Conservation (phyloP, 2,113 vertebrate species). For the Sturnira hondurensis region DNA sequence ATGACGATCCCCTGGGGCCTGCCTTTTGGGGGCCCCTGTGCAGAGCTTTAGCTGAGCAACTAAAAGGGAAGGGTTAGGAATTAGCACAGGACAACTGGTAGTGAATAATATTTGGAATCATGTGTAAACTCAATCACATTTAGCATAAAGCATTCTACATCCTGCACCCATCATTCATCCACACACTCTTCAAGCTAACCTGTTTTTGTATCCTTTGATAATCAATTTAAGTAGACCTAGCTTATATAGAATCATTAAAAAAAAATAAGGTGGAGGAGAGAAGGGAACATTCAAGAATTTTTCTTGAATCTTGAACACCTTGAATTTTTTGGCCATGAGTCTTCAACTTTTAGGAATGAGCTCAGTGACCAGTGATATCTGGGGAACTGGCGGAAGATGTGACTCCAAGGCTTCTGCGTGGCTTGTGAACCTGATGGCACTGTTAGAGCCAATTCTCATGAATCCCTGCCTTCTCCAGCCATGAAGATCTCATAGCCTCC, state of each 20-base stretch:
- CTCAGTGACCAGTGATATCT: not conserved
- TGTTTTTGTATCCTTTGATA: not conserved
- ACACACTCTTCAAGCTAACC: not conserved
- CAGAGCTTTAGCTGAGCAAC: not conserved
- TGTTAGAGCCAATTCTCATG: not conserved
- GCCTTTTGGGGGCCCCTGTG: not conserved
- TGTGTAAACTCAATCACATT: not conserved
- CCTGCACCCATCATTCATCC: not conserved
- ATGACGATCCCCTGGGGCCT: not conserved
- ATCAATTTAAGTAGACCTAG: not conserved
- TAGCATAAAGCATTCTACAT: not conserved
- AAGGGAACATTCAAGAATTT: not conserved
- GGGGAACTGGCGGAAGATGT: not conserved
- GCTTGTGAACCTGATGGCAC: not conserved
- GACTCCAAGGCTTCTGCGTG: not conserved
- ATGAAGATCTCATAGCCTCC: not conserved
- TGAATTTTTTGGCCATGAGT: not conserved
- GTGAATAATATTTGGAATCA: not conserved
- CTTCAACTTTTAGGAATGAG: not conserved
- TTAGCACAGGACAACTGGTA: not conserved
- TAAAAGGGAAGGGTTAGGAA: not conserved
- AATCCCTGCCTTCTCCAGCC: not conserved
- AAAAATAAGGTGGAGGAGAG: not conserved
- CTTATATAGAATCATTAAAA: not conserved
- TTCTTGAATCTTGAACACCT: not conserved